Evolutionary conservation across 2,888 invertebrate species (phyloP).

Genomic region (Acleris laterana): DNA sequence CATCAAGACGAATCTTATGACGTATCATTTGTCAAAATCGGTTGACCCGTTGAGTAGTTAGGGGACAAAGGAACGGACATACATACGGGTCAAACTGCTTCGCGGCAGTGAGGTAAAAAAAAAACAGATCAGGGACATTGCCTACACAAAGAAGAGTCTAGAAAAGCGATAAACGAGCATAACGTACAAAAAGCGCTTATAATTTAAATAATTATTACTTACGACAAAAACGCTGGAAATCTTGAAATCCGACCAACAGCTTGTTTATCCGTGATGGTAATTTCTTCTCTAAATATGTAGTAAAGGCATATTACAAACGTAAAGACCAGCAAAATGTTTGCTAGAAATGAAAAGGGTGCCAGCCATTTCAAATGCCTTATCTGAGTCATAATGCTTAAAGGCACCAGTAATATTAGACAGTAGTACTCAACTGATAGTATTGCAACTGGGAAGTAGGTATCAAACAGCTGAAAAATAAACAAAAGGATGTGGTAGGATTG

Average conservation of each 20-base stretch:
- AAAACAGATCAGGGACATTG: no score
- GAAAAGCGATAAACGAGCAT: no score
- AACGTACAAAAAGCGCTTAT: no score
- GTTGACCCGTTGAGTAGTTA: no score
- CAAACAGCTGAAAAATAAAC: slow-evolving; percentile 74
- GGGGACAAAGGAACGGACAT: no score
- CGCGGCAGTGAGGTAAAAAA: no score
- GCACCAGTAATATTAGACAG: slow-evolving; percentile 66
- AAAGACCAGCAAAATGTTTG: slow-evolving; percentile 90
- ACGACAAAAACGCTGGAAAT: slow-evolving; percentile 93
- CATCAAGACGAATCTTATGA: no score
- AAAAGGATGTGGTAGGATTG: no score
- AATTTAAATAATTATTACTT: slow-evolving; percentile 48
- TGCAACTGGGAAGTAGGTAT: slow-evolving; percentile 60
- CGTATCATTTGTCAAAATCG: no score
- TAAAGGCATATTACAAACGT: slow-evolving; percentile 93
- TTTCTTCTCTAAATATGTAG: slow-evolving; percentile 87
- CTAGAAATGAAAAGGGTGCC: slow-evolving; percentile 94
- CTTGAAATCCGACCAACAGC: slow-evolving; percentile 81
- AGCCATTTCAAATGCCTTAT: slow-evolving; percentile 91
- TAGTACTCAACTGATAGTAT: slow-evolving; percentile 69
- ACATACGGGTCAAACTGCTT: no score
- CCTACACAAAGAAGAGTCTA: no score
- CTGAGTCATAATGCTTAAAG: slow-evolving; percentile 71
- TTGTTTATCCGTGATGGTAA: slow-evolving; percentile 74